Base-by-base conservation (phyloP, 2,113 vertebrate genomes). In the Triplophysa siluroides region DNA sequence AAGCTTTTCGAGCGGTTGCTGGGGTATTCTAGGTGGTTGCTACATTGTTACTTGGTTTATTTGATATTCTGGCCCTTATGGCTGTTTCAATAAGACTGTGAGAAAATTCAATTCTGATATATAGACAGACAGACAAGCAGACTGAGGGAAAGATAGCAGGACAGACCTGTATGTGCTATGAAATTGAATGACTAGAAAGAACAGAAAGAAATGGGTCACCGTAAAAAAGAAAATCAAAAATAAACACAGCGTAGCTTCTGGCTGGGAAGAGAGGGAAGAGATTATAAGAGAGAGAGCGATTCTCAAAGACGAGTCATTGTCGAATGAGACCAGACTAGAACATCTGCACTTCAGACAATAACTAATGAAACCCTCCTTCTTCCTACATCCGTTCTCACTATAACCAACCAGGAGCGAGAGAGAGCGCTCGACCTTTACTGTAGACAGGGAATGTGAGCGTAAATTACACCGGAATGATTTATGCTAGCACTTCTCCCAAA, bases 401-500 rank as follows among this genome's bases (percentile, higher is more conserved):
- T 56, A 54, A 50, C 66, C 45, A 41, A 80, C 33, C 33, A 19
- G 76, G 52, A 81, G 23, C 54, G 33, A 71, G 74, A 78, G 67
- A 43, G 74, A 65, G 56, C 2, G 41, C 38, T 60, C 43, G 74
- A 78, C 67, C 61, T 78, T 80, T 77, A 76, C 41, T 78, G 66
- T 73, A 77, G 67, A 58, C 73, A 81, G 78, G 21, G 67, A 67
- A 43, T 60, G 73, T 78, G 60, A 60, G 73, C 24, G 62, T 24
- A 83, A 81, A 81, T 81, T 77, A 83, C 78, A 65, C 41, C 2
- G 38, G 61, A 78, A 78, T 83, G 78, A 83, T 83, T 83, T 74
- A 83, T 83, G 78, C 77, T 83, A 64, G 73, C 45, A 61, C 58
- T 67, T 66, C 67, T 50, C 78, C 74, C 66, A 81, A 83, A 80